Base-by-base conservation (phyloP, 1,140 invertebrate genomes). In the Prorops nasuta region DNA sequence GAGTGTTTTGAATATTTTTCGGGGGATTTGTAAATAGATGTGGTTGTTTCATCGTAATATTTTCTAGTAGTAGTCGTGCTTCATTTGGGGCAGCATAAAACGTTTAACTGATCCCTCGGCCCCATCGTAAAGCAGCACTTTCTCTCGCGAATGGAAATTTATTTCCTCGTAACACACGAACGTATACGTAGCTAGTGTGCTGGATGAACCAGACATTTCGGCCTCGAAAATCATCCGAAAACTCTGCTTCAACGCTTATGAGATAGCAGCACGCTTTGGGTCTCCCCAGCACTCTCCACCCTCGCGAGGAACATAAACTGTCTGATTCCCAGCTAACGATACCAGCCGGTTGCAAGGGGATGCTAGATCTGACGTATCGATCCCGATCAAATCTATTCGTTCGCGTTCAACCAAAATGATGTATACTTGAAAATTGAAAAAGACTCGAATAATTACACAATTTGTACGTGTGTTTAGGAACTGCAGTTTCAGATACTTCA, bases 251-350 rank as follows among this genome's bases (percentile, higher is more conserved):
- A 19, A 3, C 16, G 32, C 38, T 58, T 43, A 56, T 14, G 43
- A 47, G 40, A 51, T 28, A 22, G 21, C 47, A 15, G 17, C 35
- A 22, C 47, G 38, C 20, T 21, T 22, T 21, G 19, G 21, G 22
- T 38, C 9, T 14, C 28, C 18, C 18, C 21, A 18, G 36, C 38
- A 14, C 20, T 15, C 14, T 12, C 9, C 9, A 20, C 31, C 14
- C 12, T 9, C 12, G 21, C 35, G 36, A 31, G 39, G 44, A 60
- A 62, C 60, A 56, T 54, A 56, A 57, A 54, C 18, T 10, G 59
- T 55, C 36, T 50, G 46, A 35, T 59, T 53, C 20, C 16, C 38
- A 40, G 6, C 24, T 42, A 37, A 19, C 24, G 45, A 10, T 47
- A 47, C 39, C 36, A 31, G n/a, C 18, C 7, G 24, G 10, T 28